Conservation (phyloP, 2,797 vertebrate species). For the Eulemur mongoz region DNA sequence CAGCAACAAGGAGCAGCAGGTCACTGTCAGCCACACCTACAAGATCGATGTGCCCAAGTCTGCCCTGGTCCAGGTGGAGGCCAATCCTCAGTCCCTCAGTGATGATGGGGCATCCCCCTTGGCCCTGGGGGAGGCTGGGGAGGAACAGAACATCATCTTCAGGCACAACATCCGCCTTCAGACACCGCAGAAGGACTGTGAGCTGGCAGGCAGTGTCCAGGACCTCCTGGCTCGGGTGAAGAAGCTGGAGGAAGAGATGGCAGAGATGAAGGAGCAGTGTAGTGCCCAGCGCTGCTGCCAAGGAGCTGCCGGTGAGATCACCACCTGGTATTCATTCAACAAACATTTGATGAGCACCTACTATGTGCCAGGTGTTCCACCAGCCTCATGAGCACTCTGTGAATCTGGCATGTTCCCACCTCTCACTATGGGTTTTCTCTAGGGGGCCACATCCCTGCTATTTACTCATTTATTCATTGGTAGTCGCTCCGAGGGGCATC, state of each 20-base stretch:
- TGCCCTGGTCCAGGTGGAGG: constrained; percentile 86
- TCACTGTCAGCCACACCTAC: constrained; percentile 93
- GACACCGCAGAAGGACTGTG: constrained; percentile 87
- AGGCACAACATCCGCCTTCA: constrained; percentile 92
- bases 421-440: neutral
- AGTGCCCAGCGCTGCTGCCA: constrained; percentile 88
- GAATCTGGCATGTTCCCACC: too few relatives aligned
- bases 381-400: neutral
- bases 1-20: constrained; percentile 83
- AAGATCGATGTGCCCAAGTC: constrained; percentile 88
- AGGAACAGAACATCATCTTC: constrained; percentile 92
- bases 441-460: neutral
- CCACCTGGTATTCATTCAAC: neutral
- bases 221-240: constrained; percentile 90
- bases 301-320: constrained; percentile 76
- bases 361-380: neutral
- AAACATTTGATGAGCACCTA: neutral
- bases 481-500: neutral
- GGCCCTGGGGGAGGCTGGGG: constrained; percentile 61
- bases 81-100: constrained; percentile 78
- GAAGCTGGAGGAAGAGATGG: constrained; percentile 92
- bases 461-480: neutral
- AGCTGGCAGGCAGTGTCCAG: constrained; percentile 86
- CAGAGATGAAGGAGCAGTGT: constrained; percentile 89
- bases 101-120: constrained; percentile 79